Conservation (phyloP, 1,140 invertebrate genomes). For the Amphibalanus amphitrite region DNA sequence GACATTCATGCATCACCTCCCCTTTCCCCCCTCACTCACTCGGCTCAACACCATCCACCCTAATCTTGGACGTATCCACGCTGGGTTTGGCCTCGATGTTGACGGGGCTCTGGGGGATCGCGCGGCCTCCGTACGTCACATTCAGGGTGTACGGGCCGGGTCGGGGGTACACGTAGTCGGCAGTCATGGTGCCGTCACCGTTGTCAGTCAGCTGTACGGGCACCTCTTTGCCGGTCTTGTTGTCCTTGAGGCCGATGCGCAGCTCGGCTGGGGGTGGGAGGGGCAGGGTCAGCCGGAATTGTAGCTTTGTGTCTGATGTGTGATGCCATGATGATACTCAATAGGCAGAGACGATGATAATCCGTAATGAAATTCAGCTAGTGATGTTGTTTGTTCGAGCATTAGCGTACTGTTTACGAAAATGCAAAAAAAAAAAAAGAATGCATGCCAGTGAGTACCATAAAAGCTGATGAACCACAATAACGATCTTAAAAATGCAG, state of each 20-base stretch:
- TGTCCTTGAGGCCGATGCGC: background rate
- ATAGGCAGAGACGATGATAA: too few relatives aligned
- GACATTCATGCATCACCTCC: too few relatives aligned
- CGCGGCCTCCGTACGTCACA: conserved; percentile 54
- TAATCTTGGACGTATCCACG: conserved; percentile 69
- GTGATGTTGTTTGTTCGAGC: too few relatives aligned
- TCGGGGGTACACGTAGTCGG: conserved; percentile 46
- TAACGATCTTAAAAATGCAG: too few relatives aligned
- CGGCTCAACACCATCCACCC: conserved; percentile 68
- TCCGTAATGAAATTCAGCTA: too few relatives aligned
- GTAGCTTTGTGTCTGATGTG: background rate
- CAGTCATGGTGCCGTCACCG: conserved; percentile 59
- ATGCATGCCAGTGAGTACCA: too few relatives aligned
- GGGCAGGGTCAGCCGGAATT: too few relatives aligned
- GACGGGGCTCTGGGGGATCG: conserved; percentile 60
- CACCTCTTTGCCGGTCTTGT: conserved; percentile 44
- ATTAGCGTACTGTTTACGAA: too few relatives aligned
- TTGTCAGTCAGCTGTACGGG: conserved; percentile 59
- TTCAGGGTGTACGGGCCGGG: conserved; percentile 55
- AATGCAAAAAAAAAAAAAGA: too few relatives aligned
- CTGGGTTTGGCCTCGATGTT: conserved; percentile 57
- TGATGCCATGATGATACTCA: too few relatives aligned
- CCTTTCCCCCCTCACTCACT: conserved; percentile 46
- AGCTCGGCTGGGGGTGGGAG: too few relatives aligned
- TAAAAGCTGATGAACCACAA: too few relatives aligned